Conservation (phyloP, 2,888 invertebrate genomes). For the Argynnis bischoffii region DNA sequence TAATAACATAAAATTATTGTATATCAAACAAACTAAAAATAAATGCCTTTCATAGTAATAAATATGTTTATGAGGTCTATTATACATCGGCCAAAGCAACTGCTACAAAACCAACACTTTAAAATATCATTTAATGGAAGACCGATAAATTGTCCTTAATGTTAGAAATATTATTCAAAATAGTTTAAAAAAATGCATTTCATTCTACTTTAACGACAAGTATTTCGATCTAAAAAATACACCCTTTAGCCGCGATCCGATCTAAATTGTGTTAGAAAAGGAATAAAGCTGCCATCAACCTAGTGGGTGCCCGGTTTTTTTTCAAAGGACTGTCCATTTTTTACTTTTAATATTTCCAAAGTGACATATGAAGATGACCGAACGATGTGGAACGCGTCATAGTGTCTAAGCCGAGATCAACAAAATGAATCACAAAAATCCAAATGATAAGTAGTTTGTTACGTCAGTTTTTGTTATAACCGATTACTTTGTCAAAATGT, state of each 20-base stretch:
- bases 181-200: constrained; percentile 67
- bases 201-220: constrained; percentile 73
- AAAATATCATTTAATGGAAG: constrained; percentile 74
- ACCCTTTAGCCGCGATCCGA: constrained; percentile 72
- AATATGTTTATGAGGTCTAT: constrained; percentile 56
- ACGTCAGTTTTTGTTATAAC: constrained; percentile 37
- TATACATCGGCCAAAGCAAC: constrained; percentile 56
- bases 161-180: constrained; percentile 72
- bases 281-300: constrained; percentile 70
- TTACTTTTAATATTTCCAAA: constrained; percentile 66
- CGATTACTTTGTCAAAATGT: constrained; percentile 37
- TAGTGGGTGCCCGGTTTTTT: constrained; percentile 69
- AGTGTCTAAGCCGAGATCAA: constrained; percentile 46
- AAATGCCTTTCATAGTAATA: constrained; percentile 49
- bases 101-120: constrained; percentile 68
- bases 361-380: constrained; percentile 77
- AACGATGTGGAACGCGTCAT: constrained; percentile 59
- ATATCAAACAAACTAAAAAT: neutral
- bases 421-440: constrained; percentile 48
- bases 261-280: constrained; percentile 75
- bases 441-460: constrained; percentile 44
- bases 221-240: constrained; percentile 63
- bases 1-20: constrained; percentile 3
- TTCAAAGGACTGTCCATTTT: constrained; percentile 49
- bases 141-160: constrained; percentile 75